Percentiles rank a stretch among this genome's conserved stretches.
Conservation (phyloP, 2,797 vertebrate genomes). For the Nannoperca australis region DNA sequence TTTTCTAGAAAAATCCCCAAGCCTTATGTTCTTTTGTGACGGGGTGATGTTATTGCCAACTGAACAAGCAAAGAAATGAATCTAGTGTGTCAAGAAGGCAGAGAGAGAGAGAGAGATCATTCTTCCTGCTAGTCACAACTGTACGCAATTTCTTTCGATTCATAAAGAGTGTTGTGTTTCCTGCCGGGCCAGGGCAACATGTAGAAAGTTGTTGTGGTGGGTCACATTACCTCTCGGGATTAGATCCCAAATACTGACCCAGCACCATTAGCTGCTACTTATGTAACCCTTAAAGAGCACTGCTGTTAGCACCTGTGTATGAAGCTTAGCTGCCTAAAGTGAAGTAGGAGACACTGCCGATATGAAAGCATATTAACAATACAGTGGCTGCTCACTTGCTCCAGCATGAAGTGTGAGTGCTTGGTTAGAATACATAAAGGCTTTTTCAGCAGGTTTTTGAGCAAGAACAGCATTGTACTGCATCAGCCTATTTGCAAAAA, state of each 20-base stretch:
- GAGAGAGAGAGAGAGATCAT: conserved; percentile 44
- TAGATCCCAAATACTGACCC: conserved; percentile 72
- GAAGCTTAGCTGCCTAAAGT: conserved; percentile 58
- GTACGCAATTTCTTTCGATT: conserved; percentile 63
- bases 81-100: conserved; percentile 61
- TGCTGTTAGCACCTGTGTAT: conserved; percentile 57
- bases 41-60: conserved; percentile 61
- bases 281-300: conserved; percentile 74
- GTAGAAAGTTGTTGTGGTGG: conserved; percentile 70
- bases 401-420: conserved; percentile 56
- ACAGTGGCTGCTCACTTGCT: conserved; percentile 64
- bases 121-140: conserved; percentile 46
- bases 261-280: conserved; percentile 68
- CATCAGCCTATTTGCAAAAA: conserved; percentile 73
- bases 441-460: conserved; percentile 73
- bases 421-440: conserved; percentile 67
- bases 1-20: conserved; percentile 74
- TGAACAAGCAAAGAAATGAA: conserved; percentile 70
- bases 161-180: conserved; percentile 64
- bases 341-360: conserved; percentile 55
- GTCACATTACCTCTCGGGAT: conserved; percentile 70
- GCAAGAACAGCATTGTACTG: conserved; percentile 69
- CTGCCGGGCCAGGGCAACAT: conserved; percentile 42
- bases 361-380: conserved; percentile 56
- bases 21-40: conserved; percentile 70